phyloP scores from a whole-genome alignment of 2,797 vertebrate species.

The Chromobotia macracanthus region DNA sequence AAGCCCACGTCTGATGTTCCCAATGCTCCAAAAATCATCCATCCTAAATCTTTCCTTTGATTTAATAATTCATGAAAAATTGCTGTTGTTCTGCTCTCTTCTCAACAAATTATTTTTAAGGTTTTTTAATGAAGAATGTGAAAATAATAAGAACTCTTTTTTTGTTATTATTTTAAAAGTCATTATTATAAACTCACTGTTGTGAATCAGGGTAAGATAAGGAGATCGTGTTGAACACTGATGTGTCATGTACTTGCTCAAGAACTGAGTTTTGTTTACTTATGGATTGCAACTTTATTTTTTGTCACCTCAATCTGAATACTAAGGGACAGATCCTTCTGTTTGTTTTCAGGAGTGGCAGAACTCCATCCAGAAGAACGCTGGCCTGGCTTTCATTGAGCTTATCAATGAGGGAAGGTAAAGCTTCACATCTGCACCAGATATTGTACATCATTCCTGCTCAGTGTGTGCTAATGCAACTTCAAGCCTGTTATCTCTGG shows the following conservation, averaged over 20 bases:
- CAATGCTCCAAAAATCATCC: not conserved
- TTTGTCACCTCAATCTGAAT: not conserved
- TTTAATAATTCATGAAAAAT: too few species aligned
- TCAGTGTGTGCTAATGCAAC: conserved; percentile 17
- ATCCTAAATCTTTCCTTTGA: not conserved
- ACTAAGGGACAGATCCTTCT: conserved; percentile 22
- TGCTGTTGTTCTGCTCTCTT: too few species aligned
- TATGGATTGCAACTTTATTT: too few species aligned
- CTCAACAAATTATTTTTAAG: too few species aligned
- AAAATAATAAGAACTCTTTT: too few species aligned
- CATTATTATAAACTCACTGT: too few species aligned
- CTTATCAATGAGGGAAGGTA: conserved; percentile 99
- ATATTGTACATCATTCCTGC: not conserved
- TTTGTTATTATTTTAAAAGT: not conserved
- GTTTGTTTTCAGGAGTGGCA: conserved; percentile 91
- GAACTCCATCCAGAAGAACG: conserved; percentile 99
- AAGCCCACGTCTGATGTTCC: too few species aligned
- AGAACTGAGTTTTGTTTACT: too few species aligned
- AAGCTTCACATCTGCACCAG: not conserved
- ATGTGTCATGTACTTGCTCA: too few species aligned
- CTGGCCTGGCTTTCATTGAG: conserved; percentile 97
- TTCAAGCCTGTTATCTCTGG: conserved; percentile 33
- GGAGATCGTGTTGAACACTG: too few species aligned
- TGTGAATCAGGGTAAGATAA: too few species aligned
- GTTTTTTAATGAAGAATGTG: too few species aligned